phyloP scores from a whole-genome alignment of 2,888 invertebrate genomes.

The Andrena minutula region DNA sequence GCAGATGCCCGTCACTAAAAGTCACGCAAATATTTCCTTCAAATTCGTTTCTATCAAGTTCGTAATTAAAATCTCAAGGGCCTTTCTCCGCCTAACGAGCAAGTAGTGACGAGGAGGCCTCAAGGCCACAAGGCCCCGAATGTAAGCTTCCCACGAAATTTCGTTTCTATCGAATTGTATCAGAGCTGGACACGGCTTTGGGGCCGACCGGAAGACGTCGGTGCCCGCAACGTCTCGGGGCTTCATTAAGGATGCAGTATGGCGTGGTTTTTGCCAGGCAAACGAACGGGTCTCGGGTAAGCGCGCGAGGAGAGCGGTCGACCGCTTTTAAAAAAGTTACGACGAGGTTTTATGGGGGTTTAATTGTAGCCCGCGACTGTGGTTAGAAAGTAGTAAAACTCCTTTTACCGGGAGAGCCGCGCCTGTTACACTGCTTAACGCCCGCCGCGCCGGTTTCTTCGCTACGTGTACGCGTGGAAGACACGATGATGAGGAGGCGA shows the following conservation, averaged over 20 bases:
- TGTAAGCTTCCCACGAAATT: slow-evolving; percentile 57
- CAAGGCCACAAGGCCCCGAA: neutral
- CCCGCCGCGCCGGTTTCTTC: slow-evolving; percentile 14
- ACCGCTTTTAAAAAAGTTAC: slow-evolving; percentile 81
- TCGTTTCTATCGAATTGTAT: slow-evolving; percentile 4
- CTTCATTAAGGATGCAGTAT: slow-evolving; percentile 80
- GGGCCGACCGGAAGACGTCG: slow-evolving; percentile 73
- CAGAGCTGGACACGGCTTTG: slow-evolving; percentile 34
- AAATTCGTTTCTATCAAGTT: no score
- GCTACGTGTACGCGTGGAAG: slow-evolving; percentile 43
- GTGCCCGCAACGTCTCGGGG: slow-evolving; percentile 68
- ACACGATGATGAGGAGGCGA: slow-evolving; percentile 52
- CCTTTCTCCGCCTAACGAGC: no score
- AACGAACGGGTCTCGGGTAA: slow-evolving; percentile 65
- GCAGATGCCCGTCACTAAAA: no score
- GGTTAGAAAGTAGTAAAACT: slow-evolving; percentile 83
- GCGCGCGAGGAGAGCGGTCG: slow-evolving; percentile 65
- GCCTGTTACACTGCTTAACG: slow-evolving; percentile 69
- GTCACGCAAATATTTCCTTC: no score
- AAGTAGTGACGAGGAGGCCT: no score
- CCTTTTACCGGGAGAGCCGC: slow-evolving; percentile 68
- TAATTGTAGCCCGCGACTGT: slow-evolving; percentile 83
- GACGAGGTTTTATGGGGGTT: slow-evolving; percentile 82
- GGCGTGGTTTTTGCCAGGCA: slow-evolving; percentile 71
- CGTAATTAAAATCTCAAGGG: no score